Conservation (phyloP, 2,797 vertebrate genomes). For the Intellagama lesueurii region DNA sequence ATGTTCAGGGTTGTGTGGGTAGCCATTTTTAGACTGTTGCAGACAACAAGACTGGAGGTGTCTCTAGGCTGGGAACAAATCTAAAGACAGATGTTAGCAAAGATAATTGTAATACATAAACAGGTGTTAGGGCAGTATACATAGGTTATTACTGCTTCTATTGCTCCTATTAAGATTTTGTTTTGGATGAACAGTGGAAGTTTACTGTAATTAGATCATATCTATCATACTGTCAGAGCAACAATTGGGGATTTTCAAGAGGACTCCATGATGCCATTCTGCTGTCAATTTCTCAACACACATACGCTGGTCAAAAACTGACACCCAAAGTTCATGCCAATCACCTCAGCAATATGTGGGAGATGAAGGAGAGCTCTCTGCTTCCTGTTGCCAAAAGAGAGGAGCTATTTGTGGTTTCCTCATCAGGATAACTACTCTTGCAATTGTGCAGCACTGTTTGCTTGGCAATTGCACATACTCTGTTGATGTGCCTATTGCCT, state of each 20-base stretch:
- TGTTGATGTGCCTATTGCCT: not conserved
- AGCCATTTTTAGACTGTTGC: slow-evolving; percentile 20
- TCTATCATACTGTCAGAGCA: not conserved
- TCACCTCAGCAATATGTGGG: not conserved
- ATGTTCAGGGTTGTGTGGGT: slow-evolving; percentile 44
- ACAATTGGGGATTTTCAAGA: not conserved
- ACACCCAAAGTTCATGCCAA: not conserved
- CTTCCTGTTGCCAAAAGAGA: slow-evolving; percentile 6
- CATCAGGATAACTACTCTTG: not conserved
- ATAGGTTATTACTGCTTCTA: accelerated
- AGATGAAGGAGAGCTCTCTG: not conserved
- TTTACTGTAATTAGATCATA: not conserved
- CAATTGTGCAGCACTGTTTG: no score
- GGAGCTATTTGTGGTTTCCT: slow-evolving; percentile 4
- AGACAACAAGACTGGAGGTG: slow-evolving; percentile 11
- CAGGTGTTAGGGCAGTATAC: not conserved
- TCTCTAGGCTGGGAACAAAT: not conserved
- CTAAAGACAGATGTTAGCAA: slow-evolving; percentile 32
- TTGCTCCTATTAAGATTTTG: not conserved
- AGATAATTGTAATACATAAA: slow-evolving; percentile 32
- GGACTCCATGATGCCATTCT: not conserved
- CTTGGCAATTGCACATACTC: not conserved
- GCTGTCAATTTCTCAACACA: not conserved
- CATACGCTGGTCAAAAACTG: not conserved
- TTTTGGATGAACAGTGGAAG: not conserved